These are phyloP conservation scores for Pimephales promelas DNA, from an alignment of 2,113 vertebrate species.

Conservation along the genomic window DNA sequence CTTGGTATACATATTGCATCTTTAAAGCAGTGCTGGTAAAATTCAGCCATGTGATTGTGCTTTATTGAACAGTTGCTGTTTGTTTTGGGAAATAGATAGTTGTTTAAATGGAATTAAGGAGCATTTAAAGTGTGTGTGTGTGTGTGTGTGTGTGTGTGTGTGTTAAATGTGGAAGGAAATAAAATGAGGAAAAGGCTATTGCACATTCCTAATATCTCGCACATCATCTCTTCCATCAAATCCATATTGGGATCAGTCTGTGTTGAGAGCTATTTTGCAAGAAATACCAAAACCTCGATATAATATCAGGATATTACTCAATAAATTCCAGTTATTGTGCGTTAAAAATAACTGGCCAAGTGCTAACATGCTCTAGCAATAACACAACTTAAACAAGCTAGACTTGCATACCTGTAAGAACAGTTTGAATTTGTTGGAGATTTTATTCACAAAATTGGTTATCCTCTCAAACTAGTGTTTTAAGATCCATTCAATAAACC, in stretches of 20 bases:
- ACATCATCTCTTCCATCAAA: conserved; percentile 4
- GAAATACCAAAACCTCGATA: neutral
- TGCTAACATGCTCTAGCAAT: neutral
- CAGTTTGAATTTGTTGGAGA: neutral
- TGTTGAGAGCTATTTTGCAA: conserved; percentile 20
- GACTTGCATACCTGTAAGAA: neutral
- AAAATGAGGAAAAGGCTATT: conserved; percentile 11
- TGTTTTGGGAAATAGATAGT: conserved; percentile 20
- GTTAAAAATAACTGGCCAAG: neutral
- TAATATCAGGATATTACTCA: neutral
- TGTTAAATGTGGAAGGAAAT: no score
- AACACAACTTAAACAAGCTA: neutral
- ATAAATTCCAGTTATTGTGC: neutral
- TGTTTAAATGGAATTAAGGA: conserved; percentile 6
- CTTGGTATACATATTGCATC: neutral
- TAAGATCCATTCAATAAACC: conserved; percentile 2
- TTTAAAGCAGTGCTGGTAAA: neutral
- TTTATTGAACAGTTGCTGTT: conserved; percentile 3
- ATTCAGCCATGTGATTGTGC: neutral
- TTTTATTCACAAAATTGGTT: neutral
- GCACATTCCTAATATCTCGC: conserved; percentile 29
- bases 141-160: no score
- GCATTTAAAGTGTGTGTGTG: no score
- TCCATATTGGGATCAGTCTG: neutral
- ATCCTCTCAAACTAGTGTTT: neutral